A percentile compares a stretch with the other conserved stretches of the same genome.
Evolutionary conservation across 2,888 invertebrate genomes (phyloP).

Genomic region (Ornithoptera priamus): DNA sequence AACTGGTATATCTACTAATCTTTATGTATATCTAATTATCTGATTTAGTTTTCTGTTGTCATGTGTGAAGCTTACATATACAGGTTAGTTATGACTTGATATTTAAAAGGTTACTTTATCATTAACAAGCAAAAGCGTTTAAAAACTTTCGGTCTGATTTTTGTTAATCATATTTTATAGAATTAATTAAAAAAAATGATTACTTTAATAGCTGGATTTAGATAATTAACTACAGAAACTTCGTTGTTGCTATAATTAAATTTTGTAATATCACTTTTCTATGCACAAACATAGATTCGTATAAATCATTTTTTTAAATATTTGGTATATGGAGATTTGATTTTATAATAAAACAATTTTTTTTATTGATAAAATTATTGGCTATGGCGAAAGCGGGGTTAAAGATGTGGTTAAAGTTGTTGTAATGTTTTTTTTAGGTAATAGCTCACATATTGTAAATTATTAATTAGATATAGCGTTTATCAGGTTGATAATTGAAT

Average conservation of each 20-base stretch:
- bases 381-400: neutral
- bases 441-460: neutral
- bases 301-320: neutral
- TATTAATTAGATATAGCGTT: conserved; percentile 11
- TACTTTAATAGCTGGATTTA: too few relatives aligned
- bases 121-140: neutral
- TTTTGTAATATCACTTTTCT: neutral
- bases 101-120: neutral
- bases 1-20: neutral
- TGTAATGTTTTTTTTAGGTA: conserved; percentile 13
- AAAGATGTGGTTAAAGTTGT: conserved; percentile 16
- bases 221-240: too few relatives aligned
- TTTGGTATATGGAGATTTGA: neutral
- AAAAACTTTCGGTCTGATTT: neutral
- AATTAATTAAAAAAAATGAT: neutral
- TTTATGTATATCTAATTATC: neutral
- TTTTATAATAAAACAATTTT: neutral
- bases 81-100: neutral
- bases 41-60: neutral
- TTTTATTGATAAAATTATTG: neutral
- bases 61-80: neutral
- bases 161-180: neutral
- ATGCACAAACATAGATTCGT: neutral
- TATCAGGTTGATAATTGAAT: conserved; percentile 13
- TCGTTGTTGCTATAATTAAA: neutral